phyloP scores from a whole-genome alignment of 2,113 vertebrate genomes.

The Phoenicopterus ruber region DNA sequence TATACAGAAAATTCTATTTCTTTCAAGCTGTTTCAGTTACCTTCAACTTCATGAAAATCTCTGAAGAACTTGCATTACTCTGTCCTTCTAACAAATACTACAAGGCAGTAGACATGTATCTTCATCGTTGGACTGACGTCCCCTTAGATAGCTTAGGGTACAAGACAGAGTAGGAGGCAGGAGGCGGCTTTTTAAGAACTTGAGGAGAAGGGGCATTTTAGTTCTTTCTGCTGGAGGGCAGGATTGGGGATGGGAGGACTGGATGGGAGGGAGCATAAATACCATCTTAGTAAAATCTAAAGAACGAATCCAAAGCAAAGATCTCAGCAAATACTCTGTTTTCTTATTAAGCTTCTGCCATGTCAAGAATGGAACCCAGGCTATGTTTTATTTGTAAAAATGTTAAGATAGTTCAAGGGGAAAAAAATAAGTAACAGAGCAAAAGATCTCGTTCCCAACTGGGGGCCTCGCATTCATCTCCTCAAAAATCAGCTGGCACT shows the following conservation, averaged over 20 bases:
- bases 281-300: background rate
- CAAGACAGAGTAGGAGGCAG: background rate
- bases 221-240: background rate
- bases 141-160: background rate
- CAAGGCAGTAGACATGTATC: fast-evolving
- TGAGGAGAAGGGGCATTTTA: background rate
- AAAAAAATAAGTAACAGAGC: background rate
- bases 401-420: background rate
- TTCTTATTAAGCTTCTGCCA: background rate
- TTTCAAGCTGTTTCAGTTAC: background rate
- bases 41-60: background rate
- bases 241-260: background rate
- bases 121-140: background rate
- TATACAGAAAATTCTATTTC: background rate
- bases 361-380: background rate
- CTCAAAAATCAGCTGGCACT: background rate
- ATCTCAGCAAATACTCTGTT: background rate
- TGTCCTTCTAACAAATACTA: background rate
- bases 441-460: background rate
- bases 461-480: background rate
- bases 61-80: background rate
- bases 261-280: background rate
- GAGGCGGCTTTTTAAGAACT: background rate
- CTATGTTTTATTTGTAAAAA: background rate
- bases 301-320: background rate